Evolutionary conservation across 2,888 invertebrate species (phyloP), one percentile per base, ranked within the genome.

Genomic region (Archips crataeganus): DNA sequence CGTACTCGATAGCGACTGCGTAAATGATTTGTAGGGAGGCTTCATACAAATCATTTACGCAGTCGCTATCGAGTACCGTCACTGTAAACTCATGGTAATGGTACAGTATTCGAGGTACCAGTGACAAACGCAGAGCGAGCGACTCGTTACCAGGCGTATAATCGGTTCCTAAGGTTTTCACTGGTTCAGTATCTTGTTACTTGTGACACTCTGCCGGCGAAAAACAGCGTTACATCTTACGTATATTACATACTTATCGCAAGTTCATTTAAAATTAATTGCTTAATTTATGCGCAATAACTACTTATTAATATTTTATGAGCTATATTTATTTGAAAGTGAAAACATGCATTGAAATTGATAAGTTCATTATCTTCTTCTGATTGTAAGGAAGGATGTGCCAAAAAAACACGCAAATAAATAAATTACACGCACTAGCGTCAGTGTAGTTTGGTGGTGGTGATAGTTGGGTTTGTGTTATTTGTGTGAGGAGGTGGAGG

Each of bases 261-360:
- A 82, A 79, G 79, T 80, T 80, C 78, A 79, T 79, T 77, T 74
- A 76, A 77, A 70, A 78, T 78, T 75, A 66, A 54, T 75, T 66
- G 34, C 34, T 63, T 71, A 62, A 64, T 63, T 61, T 66, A 78
- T 65, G 64, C 66, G 71, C 71, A 57, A 63, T 72, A 34, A 57
- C 54, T 72, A 34, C 57, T 45, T 54, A 69, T 71, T 64, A 66
- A 70, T 45, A 10, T 45, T 65, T 60, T 68, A 71, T 64, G 34
- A 54, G 47, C 69, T 49, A 23, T 23, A 23, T 23, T 23, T 23
- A 23, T 49, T 64, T 64, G 47, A 45, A 59, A 9, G 13, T 23
- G 8, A 63, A 69, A 4, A n/a, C 54, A 47, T n/a, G 36, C 64
- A 59, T 64, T 70, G 64, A 71, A 71, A 39, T 59, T 60, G 4